Evolutionary conservation across 2,888 invertebrate genomes (phyloP).

Genomic region (Cataglyphis rosenhaueri): DNA sequence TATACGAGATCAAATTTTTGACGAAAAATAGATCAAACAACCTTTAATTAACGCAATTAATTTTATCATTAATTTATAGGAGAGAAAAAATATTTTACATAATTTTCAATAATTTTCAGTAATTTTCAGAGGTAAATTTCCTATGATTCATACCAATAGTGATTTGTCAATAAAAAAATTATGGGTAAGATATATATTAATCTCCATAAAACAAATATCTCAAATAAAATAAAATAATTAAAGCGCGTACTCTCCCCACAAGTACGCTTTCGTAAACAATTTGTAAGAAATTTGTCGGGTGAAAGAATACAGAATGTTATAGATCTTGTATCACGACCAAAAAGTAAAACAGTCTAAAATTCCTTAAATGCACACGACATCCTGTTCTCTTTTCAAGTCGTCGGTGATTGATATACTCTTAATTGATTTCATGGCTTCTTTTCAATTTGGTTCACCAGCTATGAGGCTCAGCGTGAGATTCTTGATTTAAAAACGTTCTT

Average conservation of each 20-base stretch:
- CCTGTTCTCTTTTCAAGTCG: neutral
- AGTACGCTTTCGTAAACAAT: neutral
- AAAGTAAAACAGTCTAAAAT: constrained; percentile 6
- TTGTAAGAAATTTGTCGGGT: neutral
- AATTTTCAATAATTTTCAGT: neutral
- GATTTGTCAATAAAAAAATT: neutral
- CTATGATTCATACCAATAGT: neutral
- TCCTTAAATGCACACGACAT: constrained; percentile 24
- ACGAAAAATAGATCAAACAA: neutral
- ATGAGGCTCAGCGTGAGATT: constrained; percentile 56
- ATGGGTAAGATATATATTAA: neutral
- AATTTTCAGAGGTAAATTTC: neutral
- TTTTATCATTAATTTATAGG: neutral
- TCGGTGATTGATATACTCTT: constrained; percentile 57
- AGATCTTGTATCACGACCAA: neutral
- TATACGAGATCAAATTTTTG: neutral
- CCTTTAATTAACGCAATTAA: neutral
- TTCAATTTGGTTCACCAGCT: constrained; percentile 67
- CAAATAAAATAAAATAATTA: neutral
- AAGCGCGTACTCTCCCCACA: neutral
- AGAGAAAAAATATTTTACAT: neutral
- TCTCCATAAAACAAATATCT: neutral
- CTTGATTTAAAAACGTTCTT: constrained; percentile 43
- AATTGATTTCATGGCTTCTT: constrained; percentile 73
- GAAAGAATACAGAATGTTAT: neutral